A percentile compares a stretch with the other conserved stretches of the same genome.
Conservation (phyloP, 2,888 invertebrate species). For the Caenorhabditis macrosperma region DNA sequence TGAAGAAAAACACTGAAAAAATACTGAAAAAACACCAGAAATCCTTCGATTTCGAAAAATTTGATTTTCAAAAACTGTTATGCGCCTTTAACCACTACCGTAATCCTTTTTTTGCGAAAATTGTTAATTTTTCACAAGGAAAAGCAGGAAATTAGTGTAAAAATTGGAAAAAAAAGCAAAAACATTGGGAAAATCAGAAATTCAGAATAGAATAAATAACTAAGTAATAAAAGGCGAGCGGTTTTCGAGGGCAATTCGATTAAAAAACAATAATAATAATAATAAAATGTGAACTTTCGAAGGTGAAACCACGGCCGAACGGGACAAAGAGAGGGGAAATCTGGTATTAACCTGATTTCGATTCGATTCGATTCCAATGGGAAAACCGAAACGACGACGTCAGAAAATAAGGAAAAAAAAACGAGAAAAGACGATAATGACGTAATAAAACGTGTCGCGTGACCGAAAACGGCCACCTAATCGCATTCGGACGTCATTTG, state of each 20-base stretch:
- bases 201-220: too few relatives aligned
- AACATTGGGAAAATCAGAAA: too few relatives aligned
- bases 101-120: too few relatives aligned
- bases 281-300: neutral
- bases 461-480: neutral
- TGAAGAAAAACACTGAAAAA: too few relatives aligned
- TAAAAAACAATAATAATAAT: neutral
- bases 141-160: too few relatives aligned
- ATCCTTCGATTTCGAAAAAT: too few relatives aligned
- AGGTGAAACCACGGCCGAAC: neutral
- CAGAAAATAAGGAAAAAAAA: neutral
- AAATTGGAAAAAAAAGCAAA: too few relatives aligned
- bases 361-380: neutral
- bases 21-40: too few relatives aligned
- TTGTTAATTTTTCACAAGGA: too few relatives aligned
- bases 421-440: neutral
- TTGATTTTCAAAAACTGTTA: too few relatives aligned
- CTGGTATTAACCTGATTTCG: slow-evolving; percentile 48
- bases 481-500: neutral
- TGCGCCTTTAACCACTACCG: too few relatives aligned
- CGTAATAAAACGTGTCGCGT: neutral
- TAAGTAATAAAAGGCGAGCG: too few relatives aligned
- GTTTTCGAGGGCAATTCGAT: neutral
- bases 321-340: neutral
- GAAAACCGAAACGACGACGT: neutral